Base-by-base conservation (phyloP, 2,888 invertebrate species). In the Eristalis tenax region DNA sequence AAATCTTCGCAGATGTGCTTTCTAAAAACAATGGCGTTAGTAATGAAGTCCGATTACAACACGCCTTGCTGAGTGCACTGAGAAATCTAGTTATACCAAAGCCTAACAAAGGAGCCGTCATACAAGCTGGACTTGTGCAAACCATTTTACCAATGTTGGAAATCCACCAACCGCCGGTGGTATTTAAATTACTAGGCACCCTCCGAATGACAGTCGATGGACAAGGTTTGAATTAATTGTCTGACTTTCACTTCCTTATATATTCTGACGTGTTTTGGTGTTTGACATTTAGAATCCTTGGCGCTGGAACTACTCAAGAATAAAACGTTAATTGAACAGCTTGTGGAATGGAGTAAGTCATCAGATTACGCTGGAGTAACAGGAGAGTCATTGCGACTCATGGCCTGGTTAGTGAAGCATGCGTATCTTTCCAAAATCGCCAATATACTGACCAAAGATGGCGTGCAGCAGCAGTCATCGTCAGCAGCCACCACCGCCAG, bases 201-300 rank as follows among this genome's bases (percentile, higher is more conserved):
- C 93, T 98, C 0, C 94, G 98, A 78, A 97, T 98, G 96, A 95
- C 97, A 57, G 96, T 98, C 1, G 97, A 97, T 92, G 97, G 97
- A 32, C 96, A 97, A 94, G 95, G 96, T 96, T 90, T 92, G 91
- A 90, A 63, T 13, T 63, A 15, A 23, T 35, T 15, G 13, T 3
- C 5, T 4, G 22, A 50, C 32, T 38, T 32, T 28, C 3, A 2
- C 63, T 57, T 26, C 4, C 13, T 13, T 11, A 40, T n/a, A 35
- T 73, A 22, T 35, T 2, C 18, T 50, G 2, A 18, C n/a, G 2
- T 6, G 11, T 26, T 22, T 6, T 57, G 8, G 26, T 26, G 13
- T 59, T 23, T 59, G 4, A 13, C 59, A 18, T 91, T 3, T 91
- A 97, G 97, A 96, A 91, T 93, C 94, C 90, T 95, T 96, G 0